These are phyloP conservation scores for Synanthedon myopaeformis DNA, from an alignment of 2,888 invertebrate genomes.

Conservation along the genomic window DNA sequence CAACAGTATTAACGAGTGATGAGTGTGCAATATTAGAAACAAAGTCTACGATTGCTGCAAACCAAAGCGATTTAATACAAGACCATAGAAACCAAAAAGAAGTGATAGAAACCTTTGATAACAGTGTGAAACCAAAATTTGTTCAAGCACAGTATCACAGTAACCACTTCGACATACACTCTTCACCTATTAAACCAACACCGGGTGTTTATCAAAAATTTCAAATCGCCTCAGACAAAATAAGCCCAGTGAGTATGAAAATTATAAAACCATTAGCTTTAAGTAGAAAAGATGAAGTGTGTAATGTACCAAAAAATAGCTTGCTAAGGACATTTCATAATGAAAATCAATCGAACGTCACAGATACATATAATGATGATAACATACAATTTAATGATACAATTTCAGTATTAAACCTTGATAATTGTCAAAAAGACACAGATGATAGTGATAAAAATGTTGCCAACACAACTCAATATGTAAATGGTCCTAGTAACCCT, in stretches of 20 bases:
- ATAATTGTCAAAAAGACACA: slow-evolving; percentile 15
- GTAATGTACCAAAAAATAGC: slow-evolving; percentile 7
- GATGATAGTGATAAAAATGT: background rate
- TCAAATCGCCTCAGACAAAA: slow-evolving; percentile 49
- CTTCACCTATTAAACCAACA: slow-evolving; percentile 56
- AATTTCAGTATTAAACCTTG: background rate
- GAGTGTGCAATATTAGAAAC: slow-evolving; percentile 10
- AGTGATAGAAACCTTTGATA: too few species aligned
- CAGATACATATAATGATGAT: slow-evolving; percentile 19
- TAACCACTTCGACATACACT: slow-evolving; percentile 57
- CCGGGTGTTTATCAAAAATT: slow-evolving; percentile 53
- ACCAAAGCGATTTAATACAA: slow-evolving; percentile 12
- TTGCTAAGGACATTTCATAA: too few species aligned
- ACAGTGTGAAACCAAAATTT: slow-evolving; percentile 16
- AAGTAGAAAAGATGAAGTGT: slow-evolving; percentile 8
- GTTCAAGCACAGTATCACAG: slow-evolving; percentile 46
- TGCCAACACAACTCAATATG: too few species aligned
- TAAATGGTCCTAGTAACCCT: background rate
- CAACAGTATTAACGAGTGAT: background rate
- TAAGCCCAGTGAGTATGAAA: slow-evolving; percentile 45
- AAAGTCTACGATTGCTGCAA: slow-evolving; percentile 5
- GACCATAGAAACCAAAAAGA: background rate
- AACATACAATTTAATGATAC: slow-evolving; percentile 19
- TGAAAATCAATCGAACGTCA: too few species aligned
- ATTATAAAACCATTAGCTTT: slow-evolving; percentile 38